Percentiles rank a stretch among this genome's conserved stretches.
These are phyloP conservation scores for Sebastolobus altivelis DNA, from an alignment of 2,797 vertebrate species.

Conservation along the genomic window DNA sequence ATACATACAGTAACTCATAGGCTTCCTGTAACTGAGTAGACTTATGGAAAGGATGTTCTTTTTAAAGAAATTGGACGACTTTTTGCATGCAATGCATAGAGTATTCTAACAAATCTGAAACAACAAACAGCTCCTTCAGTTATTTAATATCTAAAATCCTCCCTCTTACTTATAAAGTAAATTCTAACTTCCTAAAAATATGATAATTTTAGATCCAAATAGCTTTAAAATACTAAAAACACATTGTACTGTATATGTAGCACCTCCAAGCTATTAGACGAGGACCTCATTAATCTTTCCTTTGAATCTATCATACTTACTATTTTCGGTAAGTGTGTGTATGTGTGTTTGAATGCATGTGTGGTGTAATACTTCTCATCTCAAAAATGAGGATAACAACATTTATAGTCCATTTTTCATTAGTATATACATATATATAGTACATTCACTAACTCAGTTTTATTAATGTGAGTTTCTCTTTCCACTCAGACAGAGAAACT, in stretches of 20 bases:
- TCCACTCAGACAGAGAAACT: not conserved
- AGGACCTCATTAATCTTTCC: constrained; percentile 5
- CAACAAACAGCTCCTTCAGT: too few species aligned
- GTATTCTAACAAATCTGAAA: too few species aligned
- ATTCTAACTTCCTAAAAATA: not conserved
- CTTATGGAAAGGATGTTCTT: too few species aligned
- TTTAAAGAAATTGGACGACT: too few species aligned
- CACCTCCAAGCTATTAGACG: not conserved
- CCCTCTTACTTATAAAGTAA: not conserved
- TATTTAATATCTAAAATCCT: too few species aligned
- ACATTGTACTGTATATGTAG: not conserved
- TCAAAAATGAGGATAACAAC: not conserved
- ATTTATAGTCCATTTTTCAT: not conserved
- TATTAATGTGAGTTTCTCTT: not conserved
- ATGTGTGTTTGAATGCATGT: not conserved
- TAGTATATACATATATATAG: not conserved
- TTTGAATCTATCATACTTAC: constrained; percentile 2
- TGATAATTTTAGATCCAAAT: not conserved
- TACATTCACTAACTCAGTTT: not conserved
- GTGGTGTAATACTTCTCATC: not conserved
- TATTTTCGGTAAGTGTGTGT: not conserved
- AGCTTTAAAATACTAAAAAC: not conserved
- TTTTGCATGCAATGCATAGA: too few species aligned
- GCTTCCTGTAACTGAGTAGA: too few species aligned
- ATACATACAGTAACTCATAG: too few species aligned